Conservation (phyloP, 2,888 invertebrate species). For the Hofmannophila pseudospretella region DNA sequence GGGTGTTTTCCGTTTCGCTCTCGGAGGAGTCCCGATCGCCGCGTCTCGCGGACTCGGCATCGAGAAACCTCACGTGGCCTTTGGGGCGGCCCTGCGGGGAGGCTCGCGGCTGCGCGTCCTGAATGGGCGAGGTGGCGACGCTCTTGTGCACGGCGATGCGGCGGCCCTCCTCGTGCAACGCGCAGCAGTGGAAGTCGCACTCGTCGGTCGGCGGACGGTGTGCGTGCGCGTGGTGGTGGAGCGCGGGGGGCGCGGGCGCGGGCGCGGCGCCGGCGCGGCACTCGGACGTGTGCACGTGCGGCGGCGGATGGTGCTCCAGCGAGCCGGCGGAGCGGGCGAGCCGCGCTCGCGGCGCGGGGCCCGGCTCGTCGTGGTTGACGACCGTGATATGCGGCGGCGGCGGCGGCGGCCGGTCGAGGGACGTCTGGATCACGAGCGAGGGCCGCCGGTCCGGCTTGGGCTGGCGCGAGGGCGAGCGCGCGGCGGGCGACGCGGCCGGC, state of each 20-base stretch:
- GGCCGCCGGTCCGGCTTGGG: slow-evolving; percentile 79
- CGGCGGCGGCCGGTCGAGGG: slow-evolving; percentile 83
- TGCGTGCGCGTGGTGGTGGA: slow-evolving; percentile 83
- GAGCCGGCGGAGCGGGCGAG: slow-evolving; percentile 83
- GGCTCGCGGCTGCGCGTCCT: slow-evolving; percentile 83
- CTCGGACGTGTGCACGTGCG: slow-evolving; percentile 83
- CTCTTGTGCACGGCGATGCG: slow-evolving; percentile 95
- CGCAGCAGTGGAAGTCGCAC: slow-evolving; percentile 97
- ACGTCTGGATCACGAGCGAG: slow-evolving; percentile 86
- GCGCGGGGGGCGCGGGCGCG: slow-evolving; percentile 79
- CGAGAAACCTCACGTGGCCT: slow-evolving; percentile 92
- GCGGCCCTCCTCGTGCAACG: slow-evolving; percentile 94
- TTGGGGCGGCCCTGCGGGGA: slow-evolving; percentile 83
- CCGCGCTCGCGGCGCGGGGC: slow-evolving; percentile 85
- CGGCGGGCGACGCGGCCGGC: slow-evolving; percentile 81
- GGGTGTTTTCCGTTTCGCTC: slow-evolving; percentile 95
- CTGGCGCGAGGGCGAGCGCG: slow-evolving; percentile 71
- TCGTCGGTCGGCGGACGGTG: slow-evolving; percentile 82
- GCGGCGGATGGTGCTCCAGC: slow-evolving; percentile 81
- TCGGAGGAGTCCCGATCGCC: slow-evolving; percentile 92
- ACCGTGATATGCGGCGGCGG: slow-evolving; percentile 93
- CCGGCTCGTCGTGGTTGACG: slow-evolving; percentile 94
- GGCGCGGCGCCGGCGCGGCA: slow-evolving; percentile 68
- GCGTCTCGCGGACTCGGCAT: slow-evolving; percentile 81
- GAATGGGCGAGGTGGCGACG: slow-evolving; percentile 95